Conservation (phyloP, 2,797 vertebrate species). For the Danionella dracula region DNA sequence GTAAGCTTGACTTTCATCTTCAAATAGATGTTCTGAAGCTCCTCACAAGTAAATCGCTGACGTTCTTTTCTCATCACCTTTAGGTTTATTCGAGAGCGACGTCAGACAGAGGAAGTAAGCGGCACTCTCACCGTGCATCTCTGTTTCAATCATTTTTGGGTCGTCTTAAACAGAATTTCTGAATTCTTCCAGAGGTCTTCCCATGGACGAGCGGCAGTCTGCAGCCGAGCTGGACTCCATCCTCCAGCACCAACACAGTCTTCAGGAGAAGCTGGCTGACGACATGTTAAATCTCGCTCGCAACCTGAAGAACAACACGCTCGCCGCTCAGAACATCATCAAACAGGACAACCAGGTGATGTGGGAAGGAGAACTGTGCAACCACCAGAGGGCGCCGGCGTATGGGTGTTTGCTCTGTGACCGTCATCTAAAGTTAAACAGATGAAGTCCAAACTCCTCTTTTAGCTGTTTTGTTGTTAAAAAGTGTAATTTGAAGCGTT, state of each 20-base stretch:
- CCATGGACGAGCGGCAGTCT: conserved; percentile 81
- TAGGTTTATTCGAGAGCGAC: conserved; percentile 52
- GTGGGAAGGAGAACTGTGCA: not conserved
- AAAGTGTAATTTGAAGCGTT: too few relatives aligned
- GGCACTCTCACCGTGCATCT: not conserved
- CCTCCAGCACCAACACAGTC: conserved; percentile 85
- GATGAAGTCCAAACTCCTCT: too few relatives aligned
- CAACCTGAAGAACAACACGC: conserved; percentile 91
- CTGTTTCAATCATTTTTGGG: not conserved
- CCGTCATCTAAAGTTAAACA: too few relatives aligned
- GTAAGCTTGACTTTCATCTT: conserved; percentile 3
- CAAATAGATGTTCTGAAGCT: not conserved
- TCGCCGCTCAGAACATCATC: conserved; percentile 93
- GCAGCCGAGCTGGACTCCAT: conserved; percentile 85
- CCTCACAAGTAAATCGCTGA: too few relatives aligned
- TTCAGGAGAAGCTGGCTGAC: conserved; percentile 94
- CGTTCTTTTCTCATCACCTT: not conserved
- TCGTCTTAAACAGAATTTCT: too few relatives aligned
- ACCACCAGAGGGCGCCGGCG: not conserved
- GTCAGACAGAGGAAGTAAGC: conserved; percentile 68
- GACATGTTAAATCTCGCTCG: conserved; percentile 93
- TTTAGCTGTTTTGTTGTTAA: too few relatives aligned
- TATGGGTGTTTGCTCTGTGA: not conserved
- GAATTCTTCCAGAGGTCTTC: conserved; percentile 51
- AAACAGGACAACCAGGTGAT: conserved; percentile 95